These are phyloP conservation scores for Mugil cephalus DNA, from an alignment of 2,113 vertebrate genomes.

Conservation along the genomic window DNA sequence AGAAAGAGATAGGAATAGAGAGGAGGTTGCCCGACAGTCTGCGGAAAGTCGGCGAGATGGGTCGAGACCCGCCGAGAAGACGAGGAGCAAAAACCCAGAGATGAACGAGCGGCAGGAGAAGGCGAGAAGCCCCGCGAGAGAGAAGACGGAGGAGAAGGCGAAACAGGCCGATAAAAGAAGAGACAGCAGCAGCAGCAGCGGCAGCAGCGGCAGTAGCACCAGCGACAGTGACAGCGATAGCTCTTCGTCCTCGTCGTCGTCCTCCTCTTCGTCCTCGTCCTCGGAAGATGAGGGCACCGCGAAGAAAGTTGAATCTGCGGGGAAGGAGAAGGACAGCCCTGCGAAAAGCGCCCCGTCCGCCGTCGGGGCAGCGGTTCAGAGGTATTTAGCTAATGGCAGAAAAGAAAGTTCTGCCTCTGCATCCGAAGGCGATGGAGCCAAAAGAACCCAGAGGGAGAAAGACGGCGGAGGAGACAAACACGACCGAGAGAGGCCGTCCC, in stretches of 20 bases:
- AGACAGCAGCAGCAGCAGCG: constrained; percentile 62
- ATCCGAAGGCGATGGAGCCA: constrained; percentile 6
- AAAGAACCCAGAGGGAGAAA: constrained; percentile 30
- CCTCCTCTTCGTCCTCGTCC: constrained; percentile 74
- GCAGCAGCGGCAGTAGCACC: constrained; percentile 26
- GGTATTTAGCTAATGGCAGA: constrained; percentile 60
- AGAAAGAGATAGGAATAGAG: constrained; percentile 32
- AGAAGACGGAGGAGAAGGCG: constrained; percentile 17
- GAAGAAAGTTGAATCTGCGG: constrained; percentile 26
- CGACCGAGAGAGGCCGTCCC: constrained; percentile 45
- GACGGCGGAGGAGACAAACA: constrained; percentile 31
- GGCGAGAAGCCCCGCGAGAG: constrained; percentile 33
- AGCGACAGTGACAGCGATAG: constrained; percentile 77
- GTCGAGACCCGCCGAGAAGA: neutral
- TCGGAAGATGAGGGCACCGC: constrained; percentile 72
- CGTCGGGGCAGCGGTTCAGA: constrained; percentile 54
- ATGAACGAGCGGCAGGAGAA: constrained; percentile 12
- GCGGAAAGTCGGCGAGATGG: constrained; percentile 14
- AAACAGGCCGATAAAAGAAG: constrained; percentile 45
- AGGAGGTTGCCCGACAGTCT: neutral
- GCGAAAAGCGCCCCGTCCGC: neutral
- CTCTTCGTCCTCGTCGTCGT: constrained; percentile 78
- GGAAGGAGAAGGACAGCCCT: constrained; percentile 14
- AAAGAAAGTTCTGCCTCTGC: constrained; percentile 34
- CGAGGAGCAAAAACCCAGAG: constrained; percentile 15